These are phyloP conservation scores for Phaedon cochleariae DNA, from an alignment of 2,888 invertebrate genomes.

Conservation along the genomic window DNA sequence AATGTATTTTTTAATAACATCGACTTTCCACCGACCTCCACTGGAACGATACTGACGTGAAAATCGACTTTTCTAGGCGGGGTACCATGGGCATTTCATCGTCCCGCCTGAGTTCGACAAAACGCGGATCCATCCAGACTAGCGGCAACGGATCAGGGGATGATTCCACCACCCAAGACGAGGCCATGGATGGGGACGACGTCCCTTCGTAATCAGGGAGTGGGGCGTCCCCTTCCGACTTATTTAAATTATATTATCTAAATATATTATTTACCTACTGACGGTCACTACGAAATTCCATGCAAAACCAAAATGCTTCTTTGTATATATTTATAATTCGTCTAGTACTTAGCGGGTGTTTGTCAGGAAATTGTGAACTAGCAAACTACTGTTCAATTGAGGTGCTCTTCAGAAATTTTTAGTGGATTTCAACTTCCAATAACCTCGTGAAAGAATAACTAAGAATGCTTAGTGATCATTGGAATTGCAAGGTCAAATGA, in stretches of 20 bases:
- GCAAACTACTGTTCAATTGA: no score
- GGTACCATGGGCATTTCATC: conserved; percentile 69
- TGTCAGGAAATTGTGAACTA: conserved; percentile 34
- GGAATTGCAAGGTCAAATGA: no score
- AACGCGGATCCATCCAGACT: conserved; percentile 74
- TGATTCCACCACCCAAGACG: conserved; percentile 79
- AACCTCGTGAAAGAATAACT: no score
- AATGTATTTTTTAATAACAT: no score
- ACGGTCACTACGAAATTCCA: conserved; percentile 34
- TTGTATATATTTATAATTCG: conserved; percentile 46
- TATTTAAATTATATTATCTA: conserved; percentile 22
- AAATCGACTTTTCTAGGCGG: conserved; percentile 46
- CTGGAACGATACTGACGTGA: no score
- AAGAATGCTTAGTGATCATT: no score
- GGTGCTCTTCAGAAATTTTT: no score
- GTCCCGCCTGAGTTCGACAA: conserved; percentile 68
- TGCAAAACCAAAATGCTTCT: conserved; percentile 41
- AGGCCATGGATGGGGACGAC: conserved; percentile 79
- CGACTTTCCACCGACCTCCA: no score
- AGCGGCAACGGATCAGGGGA: conserved; percentile 73
- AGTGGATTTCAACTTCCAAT: no score
- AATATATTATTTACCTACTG: conserved; percentile 31
- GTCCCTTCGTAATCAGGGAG: conserved; percentile 61
- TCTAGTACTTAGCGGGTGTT: conserved; percentile 51
- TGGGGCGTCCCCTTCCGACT: conserved; percentile 4